Evolutionary conservation across 2,113 vertebrate genomes (phyloP), one percentile per base, ranked within the genome.

Genomic region (Pelmatolapia mariae): DNA sequence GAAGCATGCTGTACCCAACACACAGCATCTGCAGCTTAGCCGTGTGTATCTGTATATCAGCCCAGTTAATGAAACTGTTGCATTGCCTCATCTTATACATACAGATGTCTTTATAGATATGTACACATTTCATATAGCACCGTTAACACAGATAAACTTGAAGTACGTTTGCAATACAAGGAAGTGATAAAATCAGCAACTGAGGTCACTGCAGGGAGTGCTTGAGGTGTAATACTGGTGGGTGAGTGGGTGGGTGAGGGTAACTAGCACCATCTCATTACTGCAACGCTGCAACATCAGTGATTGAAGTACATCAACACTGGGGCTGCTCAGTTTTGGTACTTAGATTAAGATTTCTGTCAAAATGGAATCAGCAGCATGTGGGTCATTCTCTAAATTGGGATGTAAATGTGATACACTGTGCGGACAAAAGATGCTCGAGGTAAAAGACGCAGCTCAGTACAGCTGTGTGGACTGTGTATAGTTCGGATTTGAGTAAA

Each of bases 31-130:
- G 82, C 88, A 81, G 86, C 81, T 87, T 78, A 83, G 87, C 68
- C 22, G 4, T 12, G 22, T 29, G 19, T 80, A 87, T 92, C 81
- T 88, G 47, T 87, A 16, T 10, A 81, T 89, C 88, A 43, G 63
- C 79, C 15, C 59, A 12, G 59, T 68, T 92, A 89, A 94, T 90
- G 87, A 89, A 92, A 87, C 89, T 63, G 80, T 73, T 82, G 80
- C 40, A 8, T 61, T 82, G 61, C 78, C 36, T 83, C 4, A n/a
- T 86, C 85, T 85, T 50, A 31, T 19, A 47, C 38, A 43, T 43
- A 45, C 40, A 80, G 85, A 92, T 83, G 71, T 79, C 59, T 61
- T 79, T 59, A 68, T 47, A 84, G 86, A 84, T 87, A 83, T 53
- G 54, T 16, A 4, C 40, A 76, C 73, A 16, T 83, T 83, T 84